Conservation (phyloP, 2,113 vertebrate species). For the Speoplatyrhinus poulsoni region DNA sequence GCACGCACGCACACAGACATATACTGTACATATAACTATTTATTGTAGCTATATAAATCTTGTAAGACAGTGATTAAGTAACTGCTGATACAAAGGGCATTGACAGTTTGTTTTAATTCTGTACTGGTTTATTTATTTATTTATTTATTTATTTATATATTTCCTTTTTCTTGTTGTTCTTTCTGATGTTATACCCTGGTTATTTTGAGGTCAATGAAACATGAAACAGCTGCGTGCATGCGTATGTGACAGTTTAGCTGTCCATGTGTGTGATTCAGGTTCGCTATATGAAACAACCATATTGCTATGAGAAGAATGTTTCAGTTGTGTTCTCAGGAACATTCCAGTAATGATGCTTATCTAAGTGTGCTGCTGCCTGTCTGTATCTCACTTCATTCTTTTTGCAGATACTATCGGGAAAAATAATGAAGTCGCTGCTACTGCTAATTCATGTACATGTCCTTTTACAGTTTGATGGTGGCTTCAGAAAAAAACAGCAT, state of each 20-base stretch:
- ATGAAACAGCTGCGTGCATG: not conserved
- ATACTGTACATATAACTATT: too few species aligned
- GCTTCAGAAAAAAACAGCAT: slow-evolving; percentile 73
- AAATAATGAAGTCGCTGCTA: not conserved
- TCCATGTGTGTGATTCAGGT: not conserved
- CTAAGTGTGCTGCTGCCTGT: not conserved
- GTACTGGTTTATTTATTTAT: too few species aligned
- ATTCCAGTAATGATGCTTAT: slow-evolving; percentile 12
- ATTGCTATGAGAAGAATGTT: slow-evolving; percentile 36
- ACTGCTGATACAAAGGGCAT: too few species aligned
- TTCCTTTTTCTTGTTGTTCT: too few species aligned
- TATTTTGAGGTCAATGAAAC: not conserved
- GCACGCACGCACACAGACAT: too few species aligned
- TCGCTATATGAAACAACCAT: not conserved
- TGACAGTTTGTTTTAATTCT: too few species aligned
- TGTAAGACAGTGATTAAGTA: too few species aligned
- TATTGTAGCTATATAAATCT: too few species aligned
- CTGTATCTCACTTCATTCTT: not conserved
- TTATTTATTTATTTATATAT: too few species aligned
- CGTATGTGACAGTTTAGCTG: slow-evolving; percentile 5
- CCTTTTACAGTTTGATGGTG: slow-evolving; percentile 61
- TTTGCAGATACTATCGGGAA: too few species aligned
- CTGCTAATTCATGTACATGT: slow-evolving; percentile 4
- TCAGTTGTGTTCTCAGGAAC: slow-evolving; percentile 6
- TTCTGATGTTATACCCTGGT: too few species aligned